Evolutionary conservation across 2,888 invertebrate species (phyloP).

Genomic region (Sisyra nigra): DNA sequence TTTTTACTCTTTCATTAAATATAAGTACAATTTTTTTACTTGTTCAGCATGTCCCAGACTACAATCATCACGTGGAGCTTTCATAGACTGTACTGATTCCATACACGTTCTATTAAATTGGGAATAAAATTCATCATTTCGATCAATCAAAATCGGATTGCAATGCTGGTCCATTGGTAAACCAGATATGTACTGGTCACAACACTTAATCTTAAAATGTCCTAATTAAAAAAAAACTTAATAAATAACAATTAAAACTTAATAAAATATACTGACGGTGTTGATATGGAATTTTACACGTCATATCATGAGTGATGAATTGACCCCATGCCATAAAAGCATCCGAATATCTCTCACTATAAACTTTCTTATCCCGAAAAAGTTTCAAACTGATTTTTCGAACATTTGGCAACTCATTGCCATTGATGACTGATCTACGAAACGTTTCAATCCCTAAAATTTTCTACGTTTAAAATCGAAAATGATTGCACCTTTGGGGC

Average conservation of each 20-base stretch:
- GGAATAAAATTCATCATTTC: slow-evolving; percentile 22
- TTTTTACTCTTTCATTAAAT: too few relatives aligned
- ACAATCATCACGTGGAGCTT: slow-evolving; percentile 28
- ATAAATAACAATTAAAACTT: too few relatives aligned
- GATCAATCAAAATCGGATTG: slow-evolving; percentile 14
- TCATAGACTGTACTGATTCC: slow-evolving; percentile 29
- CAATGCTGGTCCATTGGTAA: slow-evolving; percentile 11
- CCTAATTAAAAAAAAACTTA: background rate
- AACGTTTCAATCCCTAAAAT: too few relatives aligned
- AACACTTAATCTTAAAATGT: slow-evolving; percentile 21
- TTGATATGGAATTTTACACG: slow-evolving; percentile 12
- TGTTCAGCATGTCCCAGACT: slow-evolving; percentile 28
- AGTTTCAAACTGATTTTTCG: slow-evolving; percentile 26
- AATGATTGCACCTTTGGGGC: too few relatives aligned
- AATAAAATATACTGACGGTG: background rate
- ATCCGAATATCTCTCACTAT: slow-evolving; percentile 26
- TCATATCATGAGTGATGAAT: slow-evolving; percentile 35
- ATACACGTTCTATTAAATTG: slow-evolving; percentile 24
- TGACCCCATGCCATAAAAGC: slow-evolving; percentile 36
- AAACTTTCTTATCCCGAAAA: slow-evolving; percentile 24
- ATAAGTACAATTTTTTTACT: slow-evolving; percentile 18
- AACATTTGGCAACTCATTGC: slow-evolving; percentile 25
- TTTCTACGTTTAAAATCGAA: too few relatives aligned
- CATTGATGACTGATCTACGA: slow-evolving; percentile 15
- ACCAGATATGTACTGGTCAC: slow-evolving; percentile 21